Evolutionary conservation across 1,140 invertebrate genomes (phyloP).

Genomic region (Scaptodrosophila lebanonensis): DNA sequence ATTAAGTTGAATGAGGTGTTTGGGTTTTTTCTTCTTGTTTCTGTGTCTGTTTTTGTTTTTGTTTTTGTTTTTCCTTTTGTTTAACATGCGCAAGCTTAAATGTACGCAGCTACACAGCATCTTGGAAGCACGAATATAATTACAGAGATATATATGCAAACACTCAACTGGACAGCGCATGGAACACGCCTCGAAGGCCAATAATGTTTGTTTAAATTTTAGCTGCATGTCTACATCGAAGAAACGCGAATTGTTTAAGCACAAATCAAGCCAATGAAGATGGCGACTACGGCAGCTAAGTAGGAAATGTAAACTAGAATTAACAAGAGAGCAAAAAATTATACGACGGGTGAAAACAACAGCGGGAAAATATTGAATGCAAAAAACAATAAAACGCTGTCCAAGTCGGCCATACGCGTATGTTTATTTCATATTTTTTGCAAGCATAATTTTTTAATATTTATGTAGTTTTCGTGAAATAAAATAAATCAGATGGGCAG

Average conservation of each 20-base stretch:
- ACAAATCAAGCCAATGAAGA: slow-evolving; percentile 62
- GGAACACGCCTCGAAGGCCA: slow-evolving; percentile 54
- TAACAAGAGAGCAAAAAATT: slow-evolving; percentile 26
- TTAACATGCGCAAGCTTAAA: slow-evolving; percentile 59
- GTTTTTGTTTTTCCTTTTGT: slow-evolving; percentile 6
- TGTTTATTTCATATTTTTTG: slow-evolving; percentile 71
- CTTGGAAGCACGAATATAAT: slow-evolving; percentile 19
- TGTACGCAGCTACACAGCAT: slow-evolving; percentile 40
- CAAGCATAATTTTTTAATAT: slow-evolving; percentile 70
- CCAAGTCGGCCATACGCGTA: slow-evolving; percentile 22
- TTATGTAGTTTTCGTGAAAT: slow-evolving; percentile 71
- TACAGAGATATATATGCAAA: slow-evolving; percentile 44
- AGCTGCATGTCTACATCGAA: slow-evolving; percentile 26
- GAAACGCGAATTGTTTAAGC: slow-evolving; percentile 32
- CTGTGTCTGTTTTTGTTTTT: slow-evolving; percentile 11
- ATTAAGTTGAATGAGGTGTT: slow-evolving; percentile 64
- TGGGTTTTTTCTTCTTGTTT: slow-evolving; percentile 28
- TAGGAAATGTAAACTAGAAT: slow-evolving; percentile 71
- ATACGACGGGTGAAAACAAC: slow-evolving; percentile 33
- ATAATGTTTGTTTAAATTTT: slow-evolving; percentile 70
- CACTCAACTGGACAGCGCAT: slow-evolving; percentile 19
- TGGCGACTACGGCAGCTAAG: slow-evolving; percentile 47
- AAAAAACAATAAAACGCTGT: slow-evolving; percentile 22
- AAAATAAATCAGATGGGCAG: slow-evolving; percentile 67
- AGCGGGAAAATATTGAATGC: slow-evolving; percentile 15